These are phyloP conservation scores for Euthynnus affinis DNA, from an alignment of 2,797 vertebrate genomes.

Conservation along the genomic window DNA sequence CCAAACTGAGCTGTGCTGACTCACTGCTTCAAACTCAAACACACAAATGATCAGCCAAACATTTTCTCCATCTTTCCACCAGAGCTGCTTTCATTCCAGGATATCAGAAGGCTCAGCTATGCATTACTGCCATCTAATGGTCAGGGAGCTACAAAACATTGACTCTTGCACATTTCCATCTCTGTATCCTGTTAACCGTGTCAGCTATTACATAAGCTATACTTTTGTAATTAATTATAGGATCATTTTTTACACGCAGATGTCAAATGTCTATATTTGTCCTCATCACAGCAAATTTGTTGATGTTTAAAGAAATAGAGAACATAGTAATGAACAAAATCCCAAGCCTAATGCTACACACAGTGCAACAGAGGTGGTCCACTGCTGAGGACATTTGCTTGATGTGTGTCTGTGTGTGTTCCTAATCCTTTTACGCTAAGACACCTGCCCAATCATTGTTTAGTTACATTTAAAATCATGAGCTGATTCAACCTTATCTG, in stretches of 20 bases:
- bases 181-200: neutral
- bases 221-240: neutral
- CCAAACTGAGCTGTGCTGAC: conserved; percentile 56
- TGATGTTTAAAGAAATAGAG: conserved; percentile 1
- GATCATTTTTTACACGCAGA: neutral
- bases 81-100: conserved; percentile 27
- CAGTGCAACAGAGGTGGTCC: conserved; percentile 15
- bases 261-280: neutral
- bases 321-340: neutral
- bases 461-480: conserved; percentile 73
- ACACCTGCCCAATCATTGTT: conserved; percentile 80
- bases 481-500: conserved; percentile 67
- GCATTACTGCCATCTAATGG: conserved; percentile 89
- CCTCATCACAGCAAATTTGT: neutral
- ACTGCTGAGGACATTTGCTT: neutral
- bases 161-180: neutral
- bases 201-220: conserved; percentile 16
- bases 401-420: conserved; percentile 32
- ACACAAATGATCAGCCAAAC: conserved; percentile 39
- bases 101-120: conserved; percentile 64
- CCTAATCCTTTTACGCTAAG: conserved; percentile 50
- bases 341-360: neutral
- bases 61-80: conserved; percentile 39
- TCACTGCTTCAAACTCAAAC: conserved; percentile 53
- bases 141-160: conserved; percentile 44